Base-by-base conservation (phyloP, 2,797 vertebrate species). In the Neosilurus hyrtlii region DNA sequence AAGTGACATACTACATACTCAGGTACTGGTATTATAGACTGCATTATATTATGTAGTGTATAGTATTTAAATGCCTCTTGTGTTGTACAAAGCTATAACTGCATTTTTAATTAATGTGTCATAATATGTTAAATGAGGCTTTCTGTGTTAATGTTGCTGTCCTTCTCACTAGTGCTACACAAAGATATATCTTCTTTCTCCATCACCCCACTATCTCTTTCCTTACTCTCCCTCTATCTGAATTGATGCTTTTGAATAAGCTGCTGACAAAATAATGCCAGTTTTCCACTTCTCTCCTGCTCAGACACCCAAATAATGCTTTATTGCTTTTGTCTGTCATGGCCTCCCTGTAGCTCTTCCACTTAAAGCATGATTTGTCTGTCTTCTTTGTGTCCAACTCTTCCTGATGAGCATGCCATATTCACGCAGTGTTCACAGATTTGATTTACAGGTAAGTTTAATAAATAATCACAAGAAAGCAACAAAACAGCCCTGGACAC, bases 271-370 rank as follows among this genome's bases (percentile, higher is more conserved):
- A 87, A 88, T 84, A 82, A 86, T 84, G 74, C 82, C 71, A 65
- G 81, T 82, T 87, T 82, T 82, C 52, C 59, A 37, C 51, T 56
- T 87, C 52, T 77, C 77, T 73, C 59, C 79, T 67, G 77, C 59
- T 86, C 83, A 82, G 85, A 87, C 87, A 88, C 81, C 84, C 70
- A 81, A 83, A 80, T 79, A 86, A 86, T 82, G 72, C 67, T 86
- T 85, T 85, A 85, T 87, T 85, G 84, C 79, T 79, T 86, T 86
- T 65, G 86, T 77, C 84, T 87, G 80, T 89, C 86, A 86, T 80
- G 82, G 62, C 61, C 81, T 82, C 56, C 63, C 70, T 71, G 73
- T 65, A 81, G 75, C 63, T 49, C 20, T 57, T 30, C 59, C 86
- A 85, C 86, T 89, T 83, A 86, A 86, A 80, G 80, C 59, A 35